Evolutionary conservation across 1,140 invertebrate genomes (phyloP).

Genomic region (Nebria ingens): DNA sequence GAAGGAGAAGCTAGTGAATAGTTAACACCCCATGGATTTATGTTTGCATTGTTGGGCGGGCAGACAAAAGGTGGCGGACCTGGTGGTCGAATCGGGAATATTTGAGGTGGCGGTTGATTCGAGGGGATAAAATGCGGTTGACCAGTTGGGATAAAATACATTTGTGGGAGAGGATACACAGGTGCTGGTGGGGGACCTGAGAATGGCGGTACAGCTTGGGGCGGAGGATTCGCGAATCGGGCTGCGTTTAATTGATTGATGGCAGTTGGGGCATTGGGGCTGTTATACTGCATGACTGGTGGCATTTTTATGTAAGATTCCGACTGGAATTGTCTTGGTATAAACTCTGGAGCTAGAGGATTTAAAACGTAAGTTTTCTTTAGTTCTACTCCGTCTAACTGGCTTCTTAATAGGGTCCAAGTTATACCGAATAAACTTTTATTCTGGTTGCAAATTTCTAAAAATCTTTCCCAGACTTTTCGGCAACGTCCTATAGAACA

Average conservation of each 20-base stretch:
- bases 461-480: constrained; percentile 74
- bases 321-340: constrained; percentile 47
- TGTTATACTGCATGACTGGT: constrained; percentile 10
- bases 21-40: constrained; percentile 16
- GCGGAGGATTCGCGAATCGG: constrained; percentile 24
- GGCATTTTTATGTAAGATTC: constrained; percentile 34
- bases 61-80: constrained; percentile 13
- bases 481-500: constrained; percentile 76
- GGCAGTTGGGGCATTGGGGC: constrained; percentile 11
- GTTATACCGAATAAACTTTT: constrained; percentile 68
- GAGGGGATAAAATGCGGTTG: constrained; percentile 12
- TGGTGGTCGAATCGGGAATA: constrained; percentile 17
- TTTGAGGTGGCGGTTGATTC: constrained; percentile 20
- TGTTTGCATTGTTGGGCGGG: constrained; percentile 12
- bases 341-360: constrained; percentile 72
- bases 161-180: constrained; percentile 6
- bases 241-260: constrained; percentile 17
- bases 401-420: constrained; percentile 51
- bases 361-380: constrained; percentile 68
- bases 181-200: constrained; percentile 21
- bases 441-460: constrained; percentile 61
- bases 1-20: constrained; percentile 15
- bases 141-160: neutral
- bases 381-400: constrained; percentile 62
- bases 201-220: constrained; percentile 21